Evolutionary conservation across 2,113 vertebrate genomes (phyloP).

Genomic region (Lonchura striata): DNA sequence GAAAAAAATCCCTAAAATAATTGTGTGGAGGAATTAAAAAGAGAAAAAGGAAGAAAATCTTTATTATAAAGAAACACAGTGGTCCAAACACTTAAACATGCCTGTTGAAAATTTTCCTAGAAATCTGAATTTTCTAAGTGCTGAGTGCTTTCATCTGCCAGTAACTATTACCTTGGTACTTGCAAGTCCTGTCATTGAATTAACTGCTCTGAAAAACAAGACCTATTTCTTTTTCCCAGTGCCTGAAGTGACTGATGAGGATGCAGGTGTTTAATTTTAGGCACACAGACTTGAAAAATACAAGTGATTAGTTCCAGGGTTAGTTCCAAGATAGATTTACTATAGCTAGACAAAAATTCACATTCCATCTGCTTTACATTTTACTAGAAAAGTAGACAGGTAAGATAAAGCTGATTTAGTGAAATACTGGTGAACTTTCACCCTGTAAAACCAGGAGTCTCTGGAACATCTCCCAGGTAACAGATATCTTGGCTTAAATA

Average conservation of each 20-base stretch:
- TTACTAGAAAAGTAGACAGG: background rate
- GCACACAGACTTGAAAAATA: conserved; percentile 6
- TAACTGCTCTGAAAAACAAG: background rate
- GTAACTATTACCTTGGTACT: background rate
- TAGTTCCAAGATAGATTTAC: conserved; percentile 10
- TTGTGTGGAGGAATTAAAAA: background rate
- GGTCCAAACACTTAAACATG: background rate
- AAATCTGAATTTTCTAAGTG: background rate
- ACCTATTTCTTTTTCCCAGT: background rate
- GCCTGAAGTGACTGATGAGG: background rate
- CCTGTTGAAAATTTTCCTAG: background rate
- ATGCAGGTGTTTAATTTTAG: conserved; percentile 18
- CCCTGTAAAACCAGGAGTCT: background rate
- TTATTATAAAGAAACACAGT: background rate
- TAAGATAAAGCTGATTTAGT: background rate
- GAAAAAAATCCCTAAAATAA: background rate
- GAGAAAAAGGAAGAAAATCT: background rate
- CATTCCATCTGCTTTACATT: background rate
- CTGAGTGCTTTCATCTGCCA: background rate
- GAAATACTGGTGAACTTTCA: background rate
- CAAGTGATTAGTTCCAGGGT: conserved; percentile 29
- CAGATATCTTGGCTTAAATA: background rate
- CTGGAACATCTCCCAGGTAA: background rate
- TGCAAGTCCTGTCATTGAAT: background rate
- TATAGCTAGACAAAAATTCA: background rate